A percentile compares a stretch with the other conserved stretches of the same genome.
These are phyloP conservation scores for Cheilosia soror DNA, from an alignment of 2,888 invertebrate species.

Conservation along the genomic window DNA sequence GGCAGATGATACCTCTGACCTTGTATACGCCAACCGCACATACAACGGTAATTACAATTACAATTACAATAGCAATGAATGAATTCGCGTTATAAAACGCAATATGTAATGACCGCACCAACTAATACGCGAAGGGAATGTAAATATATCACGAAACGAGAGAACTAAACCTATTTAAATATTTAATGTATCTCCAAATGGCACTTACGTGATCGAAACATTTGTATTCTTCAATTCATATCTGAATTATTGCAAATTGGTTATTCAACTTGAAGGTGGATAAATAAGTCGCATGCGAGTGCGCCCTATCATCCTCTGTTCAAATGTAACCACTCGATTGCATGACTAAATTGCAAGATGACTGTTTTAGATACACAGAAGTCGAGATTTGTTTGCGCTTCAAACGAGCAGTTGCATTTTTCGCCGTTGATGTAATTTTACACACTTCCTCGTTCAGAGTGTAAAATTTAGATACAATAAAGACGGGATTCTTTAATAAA, in stretches of 20 bases:
- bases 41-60: constrained; percentile 58
- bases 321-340: not conserved
- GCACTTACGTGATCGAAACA: constrained; percentile 63
- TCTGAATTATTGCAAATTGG: constrained; percentile 66
- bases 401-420: not conserved
- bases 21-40: constrained; percentile 40
- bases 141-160: constrained; percentile 35
- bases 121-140: not conserved
- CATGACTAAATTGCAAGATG: not conserved
- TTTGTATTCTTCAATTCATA: constrained; percentile 61
- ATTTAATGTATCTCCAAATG: constrained; percentile 32
- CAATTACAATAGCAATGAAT: constrained; percentile 15
- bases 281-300: not conserved
- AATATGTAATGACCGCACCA: constrained; percentile 12
- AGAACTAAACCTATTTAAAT: constrained; percentile 21
- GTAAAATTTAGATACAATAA: not conserved
- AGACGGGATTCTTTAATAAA: not conserved
- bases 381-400: not conserved
- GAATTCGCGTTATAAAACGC: constrained; percentile 49
- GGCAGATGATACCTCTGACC: constrained; percentile 32
- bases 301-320: not conserved
- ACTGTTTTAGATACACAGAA: not conserved
- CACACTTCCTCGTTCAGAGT: not conserved
- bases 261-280: constrained; percentile 41
- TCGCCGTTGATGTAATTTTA: not conserved